Evolutionary conservation across 2,113 vertebrate genomes (phyloP).

Genomic region (Picathartes gymnocephalus): DNA sequence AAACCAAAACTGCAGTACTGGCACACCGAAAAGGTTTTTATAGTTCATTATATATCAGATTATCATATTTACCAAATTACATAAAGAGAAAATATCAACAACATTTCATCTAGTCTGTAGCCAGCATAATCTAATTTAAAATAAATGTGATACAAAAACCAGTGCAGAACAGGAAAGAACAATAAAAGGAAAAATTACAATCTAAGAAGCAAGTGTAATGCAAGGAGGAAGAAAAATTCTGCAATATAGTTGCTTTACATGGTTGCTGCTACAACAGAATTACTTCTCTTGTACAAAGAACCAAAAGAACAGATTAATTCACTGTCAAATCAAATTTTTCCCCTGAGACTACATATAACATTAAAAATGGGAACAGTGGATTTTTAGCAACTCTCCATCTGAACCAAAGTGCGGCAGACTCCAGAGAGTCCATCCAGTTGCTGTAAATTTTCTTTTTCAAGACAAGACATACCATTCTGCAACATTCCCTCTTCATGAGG

Average conservation of each 20-base stretch:
- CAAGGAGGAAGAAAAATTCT: neutral
- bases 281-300: neutral
- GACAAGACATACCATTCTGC: neutral
- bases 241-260: neutral
- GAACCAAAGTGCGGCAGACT: neutral
- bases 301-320: conserved; percentile 20
- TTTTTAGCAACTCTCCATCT: neutral
- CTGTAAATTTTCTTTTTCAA: neutral
- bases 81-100: neutral
- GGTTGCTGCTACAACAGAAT: neutral
- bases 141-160: neutral
- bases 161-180: neutral
- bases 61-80: neutral
- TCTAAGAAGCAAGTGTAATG: neutral
- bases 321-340: conserved; percentile 5
- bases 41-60: neutral
- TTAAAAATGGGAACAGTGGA: conserved; percentile 6
- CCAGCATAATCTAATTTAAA: conserved; percentile 12
- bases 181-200: neutral
- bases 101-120: neutral
- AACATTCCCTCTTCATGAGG: neutral
- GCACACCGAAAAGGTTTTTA: neutral
- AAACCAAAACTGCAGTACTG: neutral
- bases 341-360: neutral
- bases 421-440: neutral